Evolutionary conservation across 2,113 vertebrate genomes (phyloP), one percentile per base, ranked within the genome.

Genomic region (Anhinga rufa): DNA sequence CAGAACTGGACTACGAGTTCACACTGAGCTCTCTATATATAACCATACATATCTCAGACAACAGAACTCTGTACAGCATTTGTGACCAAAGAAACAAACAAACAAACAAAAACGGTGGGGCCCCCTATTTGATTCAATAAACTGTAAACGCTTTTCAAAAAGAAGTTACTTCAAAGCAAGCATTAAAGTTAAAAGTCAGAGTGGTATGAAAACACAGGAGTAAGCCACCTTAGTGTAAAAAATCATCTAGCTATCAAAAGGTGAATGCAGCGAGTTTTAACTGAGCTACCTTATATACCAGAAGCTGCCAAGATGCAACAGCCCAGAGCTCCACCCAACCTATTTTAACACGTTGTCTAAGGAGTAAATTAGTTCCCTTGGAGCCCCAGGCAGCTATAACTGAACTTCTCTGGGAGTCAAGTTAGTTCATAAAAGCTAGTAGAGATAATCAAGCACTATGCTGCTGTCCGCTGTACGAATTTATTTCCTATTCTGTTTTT

Each of bases 381-480:
- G 36, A 94, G 95, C 90, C 87, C 10, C 78, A 38, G 92, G 94
- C 82, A 80, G 40, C 24, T 80, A 10, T 21, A 91, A 70, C 57
- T 79, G 40, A 76, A 68, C 28, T 85, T 79, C 66, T 65, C 52
- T 70, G 32, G 70, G 7, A 72, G 74, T 82, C 44, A 46, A 48
- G 48, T 26, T 14, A 60, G 42, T 51, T 75, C 74, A 78, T 20
- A 76, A 92, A 69, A 82, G 28, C 65, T 48, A 48, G 77, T 0
- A 44, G 17, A 72, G 70, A 60, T 57, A 69, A 95, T 54, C 51
- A 46, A 83, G 46, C 36, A 68, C 18, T 31, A 58, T 14, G 2
- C 14, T 82, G 74, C 44, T 57, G 65, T 36, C 22, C 17, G 2
- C 48, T 31, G n/a, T 19, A 77, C 36, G 38, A 72, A 85, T 54